These are phyloP conservation scores for Pogona vitticeps DNA, from an alignment of 2,113 vertebrate genomes.

Conservation along the genomic window DNA sequence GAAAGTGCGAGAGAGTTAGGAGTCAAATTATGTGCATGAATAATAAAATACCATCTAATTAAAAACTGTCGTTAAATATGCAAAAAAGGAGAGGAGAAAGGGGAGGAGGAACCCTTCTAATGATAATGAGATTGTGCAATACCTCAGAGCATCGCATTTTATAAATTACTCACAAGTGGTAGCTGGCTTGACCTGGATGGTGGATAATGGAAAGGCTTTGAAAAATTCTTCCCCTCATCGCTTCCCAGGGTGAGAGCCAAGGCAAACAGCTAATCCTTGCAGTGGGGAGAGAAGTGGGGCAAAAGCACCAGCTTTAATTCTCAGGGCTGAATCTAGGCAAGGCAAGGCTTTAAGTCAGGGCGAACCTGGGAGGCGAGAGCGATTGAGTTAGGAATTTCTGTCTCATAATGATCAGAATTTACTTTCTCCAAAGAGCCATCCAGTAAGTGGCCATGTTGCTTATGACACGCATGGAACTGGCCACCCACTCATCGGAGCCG, in stretches of 20 bases:
- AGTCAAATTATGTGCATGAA: slow-evolving; percentile 99
- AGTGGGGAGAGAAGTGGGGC: slow-evolving; percentile 27
- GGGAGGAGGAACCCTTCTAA: slow-evolving; percentile 70
- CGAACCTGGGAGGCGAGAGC: not conserved
- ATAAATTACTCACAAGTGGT: slow-evolving; percentile 97
- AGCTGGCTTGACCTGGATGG: slow-evolving; percentile 91
- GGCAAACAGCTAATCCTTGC: slow-evolving; percentile 47
- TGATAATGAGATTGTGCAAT: slow-evolving; percentile 99
- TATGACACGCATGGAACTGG: not conserved
- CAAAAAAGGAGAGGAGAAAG: slow-evolving; percentile 81
- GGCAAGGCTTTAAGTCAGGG: slow-evolving; percentile 3
- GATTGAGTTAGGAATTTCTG: not conserved
- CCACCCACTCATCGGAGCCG: not conserved
- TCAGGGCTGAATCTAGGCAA: not conserved
- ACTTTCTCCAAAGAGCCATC: no score
- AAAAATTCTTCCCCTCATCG: slow-evolving; percentile 67
- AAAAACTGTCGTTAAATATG: slow-evolving; percentile 99
- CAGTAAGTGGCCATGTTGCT: not conserved
- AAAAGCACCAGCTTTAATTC: not conserved
- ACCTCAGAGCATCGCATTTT: slow-evolving; percentile 94
- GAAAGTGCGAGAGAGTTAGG: slow-evolving; percentile 82
- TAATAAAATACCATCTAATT: slow-evolving; percentile 99
- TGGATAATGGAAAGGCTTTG: slow-evolving; percentile 81
- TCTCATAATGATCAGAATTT: no score
- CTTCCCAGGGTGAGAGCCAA: slow-evolving; percentile 59